Evolutionary conservation across 1,140 invertebrate species (phyloP), one percentile per base, ranked within the genome.

Genomic region (Hestina assimilis): DNA sequence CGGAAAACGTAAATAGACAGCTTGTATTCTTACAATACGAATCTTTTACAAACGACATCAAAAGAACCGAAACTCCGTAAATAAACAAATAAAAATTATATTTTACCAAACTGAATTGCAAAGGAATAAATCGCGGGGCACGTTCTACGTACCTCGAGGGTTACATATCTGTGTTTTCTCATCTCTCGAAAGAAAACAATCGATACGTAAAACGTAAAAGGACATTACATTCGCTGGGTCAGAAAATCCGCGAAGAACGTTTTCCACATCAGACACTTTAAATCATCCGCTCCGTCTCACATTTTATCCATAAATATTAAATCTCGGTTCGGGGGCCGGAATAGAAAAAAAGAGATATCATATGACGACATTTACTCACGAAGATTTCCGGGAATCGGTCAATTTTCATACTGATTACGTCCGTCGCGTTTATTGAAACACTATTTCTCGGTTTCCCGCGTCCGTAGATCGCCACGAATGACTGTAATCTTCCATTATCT

Each of bases 291-390:
- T 74, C 70, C 69, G 81, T 75, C 72, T 84, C 76, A 87, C 81
- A 86, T 84, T 87, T 82, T 79, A 79, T 79, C 83, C 79, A 86
- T 87, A 86, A 87, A 87, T 87, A 87, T 87, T 86, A 87, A 87
- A 84, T 83, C 70, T 79, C 75, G 78, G 63, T 71, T 76, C 59
- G 76, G 76, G 71, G 72, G 67, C 51, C 71, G 68, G 68, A 66
- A 80, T 74, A 78, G 79, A 86, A 83, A 86, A 79, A 85, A 82
- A 72, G 66, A 69, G 80, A 77, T 84, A 79, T 83, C 72, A 69
- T 70, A 66, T 83, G 76, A 79, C 82, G 9, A 75, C n/a, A n/a
- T 84, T 84, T 83, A 63, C 70, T 66, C 73, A 59, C 43, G 69
- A 73, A 74, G 73, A 82, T 84, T 83, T 77, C 64, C 66, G 67